Base-by-base conservation (phyloP, 2,888 invertebrate species). In the Hedya salicella region DNA sequence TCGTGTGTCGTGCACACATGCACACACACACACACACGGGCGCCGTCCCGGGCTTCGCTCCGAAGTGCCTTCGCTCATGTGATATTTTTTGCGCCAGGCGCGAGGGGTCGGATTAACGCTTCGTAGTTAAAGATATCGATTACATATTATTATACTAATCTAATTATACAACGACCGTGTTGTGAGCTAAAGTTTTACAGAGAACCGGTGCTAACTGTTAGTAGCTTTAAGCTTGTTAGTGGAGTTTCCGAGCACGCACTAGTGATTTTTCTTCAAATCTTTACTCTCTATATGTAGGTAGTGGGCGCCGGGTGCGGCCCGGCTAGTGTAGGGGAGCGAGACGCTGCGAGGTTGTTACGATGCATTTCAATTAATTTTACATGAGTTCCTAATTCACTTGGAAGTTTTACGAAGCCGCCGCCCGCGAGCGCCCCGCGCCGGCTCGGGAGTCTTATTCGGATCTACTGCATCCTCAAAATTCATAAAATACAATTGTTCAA, bases 41-140 rank as follows among this genome's bases (percentile, higher is more conserved):
- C 80, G 77, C 76, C 30, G 49, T 60, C 73, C 52, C 59, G 62
- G 50, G 59, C 66, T 30, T 62, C 70, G 64, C 71, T 70, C 69
- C 71, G 69, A 70, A 80, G 76, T 71, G 78, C 75, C 72, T 78
- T 67, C 70, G 71, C 71, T 70, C 66, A 19, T 70, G 69, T 53
- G 65, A 65, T 65, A 65, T 65, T 65, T 65, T 65, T 65, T 60
- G 57, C 65, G 63, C 50, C 25, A 36, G 44, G 49, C 50, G 32
- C 13, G 14, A 49, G 39, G 59, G 52, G 21, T 39, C 16, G 36
- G 39, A 50, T 3, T 48, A 25, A 63, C 21, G 63, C 63, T 63
- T 63, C 17, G 25, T 56, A 62, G 63, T 17, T 48, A 40, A 30
- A 25, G n/a, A 21, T 52, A 44, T 30, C 52, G 32, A 62, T 53